These are phyloP conservation scores for Stratiolaelaps scimitus DNA, from an alignment of 1,140 invertebrate genomes.

Conservation along the genomic window DNA sequence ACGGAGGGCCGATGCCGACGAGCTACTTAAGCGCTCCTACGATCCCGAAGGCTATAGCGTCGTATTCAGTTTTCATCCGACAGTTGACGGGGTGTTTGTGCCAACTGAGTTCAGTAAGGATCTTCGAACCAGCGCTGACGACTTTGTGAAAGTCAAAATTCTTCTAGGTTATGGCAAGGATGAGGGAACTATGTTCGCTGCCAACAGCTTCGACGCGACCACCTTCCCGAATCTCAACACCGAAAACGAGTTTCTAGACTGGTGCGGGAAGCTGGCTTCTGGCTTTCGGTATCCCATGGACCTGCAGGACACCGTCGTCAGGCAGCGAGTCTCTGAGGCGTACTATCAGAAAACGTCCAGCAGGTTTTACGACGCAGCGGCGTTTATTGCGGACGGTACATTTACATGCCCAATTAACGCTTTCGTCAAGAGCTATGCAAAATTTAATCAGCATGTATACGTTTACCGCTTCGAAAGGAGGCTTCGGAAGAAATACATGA, in stretches of 20 bases:
- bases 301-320: too few species aligned
- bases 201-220: too few species aligned
- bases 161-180: not conserved
- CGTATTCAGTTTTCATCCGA: not conserved
- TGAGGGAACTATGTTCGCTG: not conserved
- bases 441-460: not conserved
- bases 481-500: not conserved
- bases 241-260: too few species aligned
- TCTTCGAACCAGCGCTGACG: not conserved
- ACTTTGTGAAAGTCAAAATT: not conserved
- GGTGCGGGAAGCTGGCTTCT: too few species aligned
- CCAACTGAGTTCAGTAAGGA: not conserved
- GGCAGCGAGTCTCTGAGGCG: too few species aligned
- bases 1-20: not conserved
- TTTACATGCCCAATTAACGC: not conserved
- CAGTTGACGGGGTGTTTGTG: not conserved
- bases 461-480: conserved; percentile 3
- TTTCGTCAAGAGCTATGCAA: not conserved
- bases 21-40: not conserved
- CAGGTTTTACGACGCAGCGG: too few species aligned
- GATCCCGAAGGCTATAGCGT: not conserved
- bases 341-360: too few species aligned
- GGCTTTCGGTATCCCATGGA: too few species aligned
- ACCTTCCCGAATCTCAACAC: too few species aligned
- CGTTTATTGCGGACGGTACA: not conserved